Evolutionary conservation across 2,888 invertebrate species (phyloP), one percentile per base, ranked within the genome.

Genomic region (Nomada lathburiana): DNA sequence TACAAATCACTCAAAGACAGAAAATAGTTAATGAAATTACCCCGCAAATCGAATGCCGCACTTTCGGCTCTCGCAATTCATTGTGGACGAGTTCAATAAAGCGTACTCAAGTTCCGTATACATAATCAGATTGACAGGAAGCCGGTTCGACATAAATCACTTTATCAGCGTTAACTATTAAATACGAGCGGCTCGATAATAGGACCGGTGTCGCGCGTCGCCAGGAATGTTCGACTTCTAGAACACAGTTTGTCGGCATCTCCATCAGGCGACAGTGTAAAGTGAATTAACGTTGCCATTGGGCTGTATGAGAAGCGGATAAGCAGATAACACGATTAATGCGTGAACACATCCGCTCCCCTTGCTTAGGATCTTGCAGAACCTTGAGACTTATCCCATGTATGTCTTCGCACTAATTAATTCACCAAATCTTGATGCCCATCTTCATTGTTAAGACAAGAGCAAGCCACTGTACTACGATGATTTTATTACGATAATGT

Each of bases 311-410:
- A 80, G 86, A 64, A 77, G 59, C 68, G 80, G 82, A 82, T 89
- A 89, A 89, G 86, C 81, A 79, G 84, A 86, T 89, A 89, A 89
- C 82, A 82, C 83, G 86, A 89, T 89, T 89, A 89, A 86, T 82
- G 77, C 81, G 72, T 76, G 75, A 72, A 60, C 84, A 60, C 79
- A 77, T 77, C 77, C 65, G 74, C 76, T 67, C 79, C 50, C 72
- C 67, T 55, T 50, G 63, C 62, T 70, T 53, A 26, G 47, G 60
- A 62, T 74, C 69, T 76, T 62, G 13, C 20, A 36, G 47, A 55
- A 70, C 75, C 78, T 78, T 59, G 16, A 1, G 59, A 77, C 52
- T 69, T 68, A 82, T 82, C 75, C 50, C 52, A n/a, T 62, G n/a
- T 26, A 62, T 73, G 60, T 57, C 62, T 62, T 23, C 29, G 36